Evolutionary conservation across 2,888 invertebrate genomes (phyloP).

Genomic region (Eupelmus urozonus): DNA sequence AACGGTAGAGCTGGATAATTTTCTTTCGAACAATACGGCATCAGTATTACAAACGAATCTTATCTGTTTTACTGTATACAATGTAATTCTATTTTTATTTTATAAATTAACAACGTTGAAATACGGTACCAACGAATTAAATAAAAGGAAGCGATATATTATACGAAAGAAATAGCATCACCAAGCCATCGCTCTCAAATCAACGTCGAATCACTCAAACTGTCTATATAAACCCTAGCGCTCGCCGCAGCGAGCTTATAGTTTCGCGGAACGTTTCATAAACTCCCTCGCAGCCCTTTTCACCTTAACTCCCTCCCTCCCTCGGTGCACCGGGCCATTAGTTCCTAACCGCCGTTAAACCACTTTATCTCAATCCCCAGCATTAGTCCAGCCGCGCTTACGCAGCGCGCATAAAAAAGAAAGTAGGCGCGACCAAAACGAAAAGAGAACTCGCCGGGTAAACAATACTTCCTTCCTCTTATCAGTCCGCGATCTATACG

Average conservation of each 20-base stretch:
- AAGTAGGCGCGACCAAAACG: neutral
- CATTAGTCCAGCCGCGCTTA: neutral
- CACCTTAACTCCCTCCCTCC: too few relatives aligned
- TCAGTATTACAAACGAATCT: too few relatives aligned
- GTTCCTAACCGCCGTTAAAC: conserved; percentile 12
- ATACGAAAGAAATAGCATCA: too few relatives aligned
- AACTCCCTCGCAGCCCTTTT: neutral
- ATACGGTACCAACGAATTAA: too few relatives aligned
- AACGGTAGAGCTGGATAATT: too few relatives aligned
- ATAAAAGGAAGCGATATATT: neutral
- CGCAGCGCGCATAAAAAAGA: neutral
- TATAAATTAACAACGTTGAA: too few relatives aligned
- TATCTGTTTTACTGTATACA: too few relatives aligned
- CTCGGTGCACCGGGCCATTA: conserved; percentile 2
- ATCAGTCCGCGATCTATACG: conserved; percentile 34
- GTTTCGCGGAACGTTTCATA: conserved; percentile 23
- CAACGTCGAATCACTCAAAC: too few relatives aligned
- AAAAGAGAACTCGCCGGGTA: neutral
- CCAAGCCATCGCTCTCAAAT: too few relatives aligned
- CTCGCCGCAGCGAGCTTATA: neutral
- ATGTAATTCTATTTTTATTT: too few relatives aligned
- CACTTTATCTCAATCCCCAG: conserved; percentile 15
- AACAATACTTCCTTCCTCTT: conserved; percentile 29
- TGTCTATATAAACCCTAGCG: too few relatives aligned
- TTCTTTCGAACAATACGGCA: too few relatives aligned